Conservation (phyloP, 2,113 vertebrate genomes). For the Hipposideros armiger region DNA sequence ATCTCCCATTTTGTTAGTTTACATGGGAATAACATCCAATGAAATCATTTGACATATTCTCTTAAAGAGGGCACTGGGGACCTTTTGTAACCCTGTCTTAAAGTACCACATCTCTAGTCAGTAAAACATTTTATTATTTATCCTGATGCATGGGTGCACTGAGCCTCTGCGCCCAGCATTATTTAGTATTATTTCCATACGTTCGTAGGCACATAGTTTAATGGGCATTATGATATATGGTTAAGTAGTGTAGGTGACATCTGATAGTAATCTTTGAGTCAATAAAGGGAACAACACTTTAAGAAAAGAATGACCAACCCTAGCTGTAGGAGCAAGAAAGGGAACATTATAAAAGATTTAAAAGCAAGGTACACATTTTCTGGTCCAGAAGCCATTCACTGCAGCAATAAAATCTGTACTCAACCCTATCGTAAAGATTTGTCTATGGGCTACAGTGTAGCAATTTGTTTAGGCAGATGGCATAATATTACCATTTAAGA, state of each 20-base stretch:
- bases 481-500: constrained; percentile 69
- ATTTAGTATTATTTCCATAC: constrained; percentile 78
- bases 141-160: constrained; percentile 66
- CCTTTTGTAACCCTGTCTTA: constrained; percentile 54
- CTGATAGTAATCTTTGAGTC: constrained; percentile 78
- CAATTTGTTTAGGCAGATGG: constrained; percentile 64
- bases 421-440: constrained; percentile 62
- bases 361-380: constrained; percentile 68
- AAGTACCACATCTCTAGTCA: constrained; percentile 52
- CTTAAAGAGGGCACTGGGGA: constrained; percentile 60
- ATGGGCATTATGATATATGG: constrained; percentile 72
- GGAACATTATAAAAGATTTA: constrained; percentile 80
- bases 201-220: constrained; percentile 68
- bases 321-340: constrained; percentile 65
- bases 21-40: neutral
- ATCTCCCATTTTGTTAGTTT: constrained; percentile 30
- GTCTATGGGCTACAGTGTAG: constrained; percentile 16
- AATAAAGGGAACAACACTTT: constrained; percentile 74
- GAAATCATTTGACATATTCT: constrained; percentile 57
- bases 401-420: constrained; percentile 61
- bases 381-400: constrained; percentile 57
- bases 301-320: constrained; percentile 69
- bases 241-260: constrained; percentile 69
- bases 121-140: constrained; percentile 71
- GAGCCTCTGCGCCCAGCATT: constrained; percentile 67